These are phyloP conservation scores for Apis florea DNA, from an alignment of 1,140 invertebrate genomes.

Conservation along the genomic window DNA sequence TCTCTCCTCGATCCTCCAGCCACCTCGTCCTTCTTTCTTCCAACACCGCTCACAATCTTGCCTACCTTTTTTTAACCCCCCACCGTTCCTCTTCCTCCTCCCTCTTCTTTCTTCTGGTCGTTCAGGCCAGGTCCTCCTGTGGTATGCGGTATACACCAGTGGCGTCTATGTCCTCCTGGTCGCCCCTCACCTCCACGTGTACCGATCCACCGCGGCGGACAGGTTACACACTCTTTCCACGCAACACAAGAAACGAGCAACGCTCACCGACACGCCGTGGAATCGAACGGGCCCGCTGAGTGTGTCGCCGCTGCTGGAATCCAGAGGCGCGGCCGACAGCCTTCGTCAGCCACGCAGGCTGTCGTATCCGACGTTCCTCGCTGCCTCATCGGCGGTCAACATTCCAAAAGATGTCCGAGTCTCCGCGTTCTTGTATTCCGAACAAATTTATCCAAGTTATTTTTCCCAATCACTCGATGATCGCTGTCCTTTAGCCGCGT, in stretches of 20 bases:
- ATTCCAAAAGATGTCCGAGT: neutral
- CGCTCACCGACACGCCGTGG: conserved; percentile 5
- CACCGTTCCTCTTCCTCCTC: neutral
- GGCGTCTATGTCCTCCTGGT: conserved; percentile 50
- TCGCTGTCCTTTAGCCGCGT: neutral
- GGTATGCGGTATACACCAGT: conserved; percentile 59
- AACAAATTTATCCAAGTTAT: too few species aligned
- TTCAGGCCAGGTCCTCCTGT: conserved; percentile 47
- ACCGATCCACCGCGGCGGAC: conserved; percentile 40
- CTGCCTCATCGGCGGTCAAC: conserved; percentile 37
- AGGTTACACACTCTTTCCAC: conserved; percentile 16
- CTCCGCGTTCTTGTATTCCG: neutral
- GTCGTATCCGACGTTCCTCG: conserved; percentile 25
- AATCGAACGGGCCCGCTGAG: conserved; percentile 28
- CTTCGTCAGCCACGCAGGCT: conserved; percentile 47
- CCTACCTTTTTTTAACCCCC: conserved; percentile 52
- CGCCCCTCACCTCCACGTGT: conserved; percentile 61
- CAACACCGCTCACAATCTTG: conserved; percentile 30
- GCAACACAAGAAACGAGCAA: neutral
- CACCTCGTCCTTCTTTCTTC: conserved; percentile 26
- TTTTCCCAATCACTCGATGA: neutral
- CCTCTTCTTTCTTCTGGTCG: neutral
- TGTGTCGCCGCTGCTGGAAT: conserved; percentile 51
- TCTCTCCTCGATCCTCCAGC: conserved; percentile 21
- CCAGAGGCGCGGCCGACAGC: conserved; percentile 57